Conservation (phyloP, 2,113 vertebrate species). For the Syrmaticus mikado region DNA sequence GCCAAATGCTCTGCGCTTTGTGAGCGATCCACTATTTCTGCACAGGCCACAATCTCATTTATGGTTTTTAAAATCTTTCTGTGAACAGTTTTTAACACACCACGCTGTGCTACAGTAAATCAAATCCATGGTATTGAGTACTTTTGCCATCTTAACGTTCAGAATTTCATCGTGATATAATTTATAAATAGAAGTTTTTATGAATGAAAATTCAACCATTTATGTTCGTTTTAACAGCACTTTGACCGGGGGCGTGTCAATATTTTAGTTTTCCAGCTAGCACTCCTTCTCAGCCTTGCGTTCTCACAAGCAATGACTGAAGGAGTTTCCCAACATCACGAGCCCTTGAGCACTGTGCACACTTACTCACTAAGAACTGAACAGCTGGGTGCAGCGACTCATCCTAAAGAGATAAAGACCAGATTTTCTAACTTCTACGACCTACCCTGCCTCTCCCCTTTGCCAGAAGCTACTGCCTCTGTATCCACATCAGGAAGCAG, state of each 20-base stretch:
- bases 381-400: neutral
- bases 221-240: neutral
- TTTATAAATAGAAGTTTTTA: neutral
- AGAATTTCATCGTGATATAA: neutral
- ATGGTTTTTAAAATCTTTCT: neutral
- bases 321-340: neutral
- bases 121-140: neutral
- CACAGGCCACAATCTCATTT: neutral
- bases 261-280: neutral
- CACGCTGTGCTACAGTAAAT: neutral
- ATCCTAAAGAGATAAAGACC: neutral
- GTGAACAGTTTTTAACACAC: neutral
- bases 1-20: neutral
- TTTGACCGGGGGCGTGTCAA: accelerated
- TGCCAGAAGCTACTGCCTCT: neutral
- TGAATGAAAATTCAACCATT: neutral
- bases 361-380: neutral
- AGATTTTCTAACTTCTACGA: neutral
- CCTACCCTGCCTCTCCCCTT: neutral
- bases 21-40: constrained; percentile 17
- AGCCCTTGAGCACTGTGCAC: neutral
- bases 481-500: accelerated
- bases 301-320: neutral
- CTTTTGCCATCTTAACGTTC: neutral
- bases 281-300: neutral